A percentile compares a stretch with the other conserved stretches of the same genome.
phyloP scores from a whole-genome alignment of 2,113 vertebrate genomes.

The Tragelaphus imberbis region DNA sequence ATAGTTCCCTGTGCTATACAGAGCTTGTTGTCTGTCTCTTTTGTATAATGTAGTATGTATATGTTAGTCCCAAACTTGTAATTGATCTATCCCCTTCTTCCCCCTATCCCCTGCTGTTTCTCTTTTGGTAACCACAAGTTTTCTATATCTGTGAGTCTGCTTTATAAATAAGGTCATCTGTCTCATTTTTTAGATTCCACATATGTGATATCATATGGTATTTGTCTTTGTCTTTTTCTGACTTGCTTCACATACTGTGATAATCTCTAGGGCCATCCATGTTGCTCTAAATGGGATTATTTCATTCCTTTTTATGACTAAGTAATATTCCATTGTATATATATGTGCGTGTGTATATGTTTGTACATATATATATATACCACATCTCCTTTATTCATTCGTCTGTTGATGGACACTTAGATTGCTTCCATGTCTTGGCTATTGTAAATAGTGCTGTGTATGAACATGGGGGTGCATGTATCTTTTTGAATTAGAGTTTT shows the following conservation, averaged over 20 bases:
- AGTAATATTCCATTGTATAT: not conserved
- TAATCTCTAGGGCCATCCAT: not conserved
- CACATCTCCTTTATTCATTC: not conserved
- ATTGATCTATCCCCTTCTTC: not conserved
- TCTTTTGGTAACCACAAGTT: not conserved
- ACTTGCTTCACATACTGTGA: not conserved
- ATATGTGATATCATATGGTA: not conserved
- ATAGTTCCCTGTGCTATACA: not conserved
- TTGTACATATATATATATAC: not conserved
- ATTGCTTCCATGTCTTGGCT: not conserved
- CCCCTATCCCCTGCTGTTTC: not conserved
- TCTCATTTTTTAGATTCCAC: not conserved
- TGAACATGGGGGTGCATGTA: not conserved
- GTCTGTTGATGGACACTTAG: not conserved
- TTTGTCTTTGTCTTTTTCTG: not conserved
- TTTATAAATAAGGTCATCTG: not conserved
- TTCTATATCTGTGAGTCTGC: not conserved
- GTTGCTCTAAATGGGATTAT: not conserved
- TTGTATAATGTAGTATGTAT: not conserved
- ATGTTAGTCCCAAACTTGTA: not conserved
- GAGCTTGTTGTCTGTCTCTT: not conserved
- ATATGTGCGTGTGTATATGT: fast-evolving
- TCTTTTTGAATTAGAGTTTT: not conserved
- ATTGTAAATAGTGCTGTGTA: not conserved
- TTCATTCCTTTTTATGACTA: not conserved